Conservation (phyloP, 2,797 vertebrate species). For the Halcyon smyrnensis region DNA sequence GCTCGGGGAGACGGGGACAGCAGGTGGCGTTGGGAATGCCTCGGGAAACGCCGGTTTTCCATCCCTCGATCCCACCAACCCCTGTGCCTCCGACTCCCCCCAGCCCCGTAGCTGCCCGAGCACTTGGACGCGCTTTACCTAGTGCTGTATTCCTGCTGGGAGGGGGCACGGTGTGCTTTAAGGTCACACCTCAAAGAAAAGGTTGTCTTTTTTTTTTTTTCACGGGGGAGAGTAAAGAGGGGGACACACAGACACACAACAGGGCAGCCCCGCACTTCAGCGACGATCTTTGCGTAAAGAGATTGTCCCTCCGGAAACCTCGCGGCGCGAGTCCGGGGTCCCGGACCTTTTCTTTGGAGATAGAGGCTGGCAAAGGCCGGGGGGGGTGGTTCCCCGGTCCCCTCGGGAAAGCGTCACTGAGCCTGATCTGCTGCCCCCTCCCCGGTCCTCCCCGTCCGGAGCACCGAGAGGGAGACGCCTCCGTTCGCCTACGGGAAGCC, state of each 20-base stretch:
- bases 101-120: background rate
- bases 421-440: background rate
- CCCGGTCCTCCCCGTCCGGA: background rate
- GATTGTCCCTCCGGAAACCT: background rate
- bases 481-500: background rate
- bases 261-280: background rate
- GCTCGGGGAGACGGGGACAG: slow-evolving; percentile 55
- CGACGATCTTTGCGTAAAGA: background rate
- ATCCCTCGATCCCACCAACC: background rate
- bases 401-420: background rate
- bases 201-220: too few species aligned
- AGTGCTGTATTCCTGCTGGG: background rate
- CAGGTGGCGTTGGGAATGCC: slow-evolving; percentile 70
- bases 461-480: background rate
- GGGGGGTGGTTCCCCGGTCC: background rate
- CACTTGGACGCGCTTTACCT: background rate
- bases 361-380: background rate
- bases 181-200: background rate
- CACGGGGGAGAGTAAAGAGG: background rate
- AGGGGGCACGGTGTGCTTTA: background rate
- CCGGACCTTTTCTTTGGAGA: background rate
- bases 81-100: background rate
- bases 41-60: background rate
- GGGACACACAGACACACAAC: background rate
- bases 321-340: background rate